These are phyloP conservation scores for Bathynomus jamesi DNA, from an alignment of 1,140 invertebrate genomes.

Conservation along the genomic window DNA sequence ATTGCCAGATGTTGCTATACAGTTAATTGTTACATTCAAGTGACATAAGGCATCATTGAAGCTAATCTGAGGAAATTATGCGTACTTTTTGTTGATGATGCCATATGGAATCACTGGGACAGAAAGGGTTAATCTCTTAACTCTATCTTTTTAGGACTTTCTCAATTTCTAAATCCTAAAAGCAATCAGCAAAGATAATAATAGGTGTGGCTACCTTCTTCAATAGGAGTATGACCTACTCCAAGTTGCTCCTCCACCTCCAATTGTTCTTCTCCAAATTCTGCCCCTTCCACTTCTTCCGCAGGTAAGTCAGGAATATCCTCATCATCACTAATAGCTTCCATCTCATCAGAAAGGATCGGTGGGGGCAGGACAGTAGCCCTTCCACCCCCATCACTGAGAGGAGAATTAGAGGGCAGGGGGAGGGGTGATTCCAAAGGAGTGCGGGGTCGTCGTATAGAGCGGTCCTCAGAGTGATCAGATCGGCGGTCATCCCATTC, in stretches of 20 bases:
- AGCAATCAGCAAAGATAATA: too few relatives aligned
- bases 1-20: too few relatives aligned
- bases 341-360: slow-evolving; percentile 41
- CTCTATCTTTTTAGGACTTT: too few relatives aligned
- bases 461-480: neutral
- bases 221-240: slow-evolving; percentile 13
- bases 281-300: slow-evolving; percentile 7
- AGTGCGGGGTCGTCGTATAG: neutral
- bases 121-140: too few relatives aligned
- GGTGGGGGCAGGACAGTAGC: neutral
- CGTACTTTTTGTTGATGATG: too few relatives aligned
- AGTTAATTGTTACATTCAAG: too few relatives aligned
- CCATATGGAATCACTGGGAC: too few relatives aligned
- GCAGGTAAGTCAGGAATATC: slow-evolving; percentile 31
- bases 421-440: neutral
- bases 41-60: too few relatives aligned
- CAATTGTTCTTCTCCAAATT: slow-evolving; percentile 12
- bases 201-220: too few relatives aligned
- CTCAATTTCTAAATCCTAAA: too few relatives aligned
- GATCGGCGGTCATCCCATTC: neutral
- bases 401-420: neutral
- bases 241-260: slow-evolving; percentile 18
- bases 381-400: neutral
- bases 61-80: too few relatives aligned
- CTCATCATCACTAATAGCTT: slow-evolving; percentile 42